Conservation (phyloP, 1,140 invertebrate species). For the Druon quercuslanigerum region DNA sequence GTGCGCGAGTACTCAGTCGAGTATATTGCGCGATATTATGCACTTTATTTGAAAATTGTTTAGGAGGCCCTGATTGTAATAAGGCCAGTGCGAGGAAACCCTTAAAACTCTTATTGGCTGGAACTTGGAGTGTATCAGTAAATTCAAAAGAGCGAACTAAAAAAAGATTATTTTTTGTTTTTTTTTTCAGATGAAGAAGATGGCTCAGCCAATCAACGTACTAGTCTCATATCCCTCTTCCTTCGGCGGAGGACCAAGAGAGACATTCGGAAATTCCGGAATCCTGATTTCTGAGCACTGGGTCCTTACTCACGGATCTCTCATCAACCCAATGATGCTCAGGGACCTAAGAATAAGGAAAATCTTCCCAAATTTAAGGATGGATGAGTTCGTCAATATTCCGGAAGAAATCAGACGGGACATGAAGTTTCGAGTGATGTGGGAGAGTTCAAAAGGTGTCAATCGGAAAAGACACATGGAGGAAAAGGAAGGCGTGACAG, state of each 20-base stretch:
- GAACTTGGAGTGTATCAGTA: too few relatives aligned
- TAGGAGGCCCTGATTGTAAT: too few relatives aligned
- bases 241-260: slow-evolving; percentile 9
- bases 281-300: slow-evolving; percentile 75
- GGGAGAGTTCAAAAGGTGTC: slow-evolving; percentile 42
- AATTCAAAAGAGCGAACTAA: too few relatives aligned
- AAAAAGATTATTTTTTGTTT: not conserved
- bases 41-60: too few relatives aligned
- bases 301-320: slow-evolving; percentile 76
- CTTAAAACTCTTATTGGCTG: too few relatives aligned
- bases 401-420: slow-evolving; percentile 31
- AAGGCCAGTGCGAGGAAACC: too few relatives aligned
- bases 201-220: slow-evolving; percentile 47
- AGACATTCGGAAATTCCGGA: slow-evolving; percentile 67
- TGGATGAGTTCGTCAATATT: slow-evolving; percentile 49
- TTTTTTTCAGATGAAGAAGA: slow-evolving; percentile 32
- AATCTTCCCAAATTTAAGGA: slow-evolving; percentile 35
- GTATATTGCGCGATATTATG: too few relatives aligned
- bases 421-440: slow-evolving; percentile 50
- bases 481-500: slow-evolving; percentile 41
- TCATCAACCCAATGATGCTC: slow-evolving; percentile 63
- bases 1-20: too few relatives aligned
- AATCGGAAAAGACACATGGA: slow-evolving; percentile 14
- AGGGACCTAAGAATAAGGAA: slow-evolving; percentile 30
- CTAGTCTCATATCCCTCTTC: slow-evolving; percentile 50